These are phyloP conservation scores for Nomada ferruginata DNA, from an alignment of 2,888 invertebrate species.

Conservation along the genomic window DNA sequence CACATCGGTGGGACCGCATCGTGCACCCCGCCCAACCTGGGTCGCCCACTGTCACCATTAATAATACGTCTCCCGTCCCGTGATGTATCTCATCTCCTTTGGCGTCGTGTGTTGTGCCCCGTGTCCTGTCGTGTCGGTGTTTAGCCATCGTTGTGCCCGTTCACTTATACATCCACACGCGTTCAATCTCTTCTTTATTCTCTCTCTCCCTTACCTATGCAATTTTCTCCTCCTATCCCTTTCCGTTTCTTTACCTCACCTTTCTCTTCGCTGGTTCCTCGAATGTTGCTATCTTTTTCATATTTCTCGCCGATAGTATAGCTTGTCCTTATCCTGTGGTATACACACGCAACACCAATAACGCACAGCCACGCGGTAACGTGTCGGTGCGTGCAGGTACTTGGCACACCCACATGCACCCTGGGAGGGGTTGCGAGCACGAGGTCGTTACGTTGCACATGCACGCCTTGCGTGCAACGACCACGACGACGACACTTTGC, in stretches of 20 bases:
- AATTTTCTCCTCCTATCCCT: slow-evolving; percentile 26
- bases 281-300: background rate
- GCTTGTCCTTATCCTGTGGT: background rate
- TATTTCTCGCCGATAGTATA: background rate
- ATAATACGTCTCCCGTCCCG: slow-evolving; percentile 84
- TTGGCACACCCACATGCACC: slow-evolving; percentile 38
- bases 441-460: slow-evolving; percentile 42
- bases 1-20: slow-evolving; percentile 74
- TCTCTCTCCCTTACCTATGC: slow-evolving; percentile 16
- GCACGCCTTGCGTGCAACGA: slow-evolving; percentile 38
- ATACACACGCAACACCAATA: background rate
- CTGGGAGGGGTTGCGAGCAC: slow-evolving; percentile 58
- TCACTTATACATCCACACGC: slow-evolving; percentile 23
- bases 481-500: slow-evolving; percentile 40
- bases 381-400: slow-evolving; percentile 44
- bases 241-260: slow-evolving; percentile 32
- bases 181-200: slow-evolving; percentile 26
- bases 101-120: slow-evolving; percentile 68
- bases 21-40: slow-evolving; percentile 83
- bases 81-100: slow-evolving; percentile 83
- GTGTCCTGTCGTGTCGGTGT: slow-evolving; percentile 64
- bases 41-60: slow-evolving; percentile 85
- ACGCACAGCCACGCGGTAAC: slow-evolving; percentile 6
- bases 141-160: slow-evolving; percentile 56
- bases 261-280: background rate